Conservation (phyloP, 2,888 invertebrate genomes). For the Orthosia cruda region DNA sequence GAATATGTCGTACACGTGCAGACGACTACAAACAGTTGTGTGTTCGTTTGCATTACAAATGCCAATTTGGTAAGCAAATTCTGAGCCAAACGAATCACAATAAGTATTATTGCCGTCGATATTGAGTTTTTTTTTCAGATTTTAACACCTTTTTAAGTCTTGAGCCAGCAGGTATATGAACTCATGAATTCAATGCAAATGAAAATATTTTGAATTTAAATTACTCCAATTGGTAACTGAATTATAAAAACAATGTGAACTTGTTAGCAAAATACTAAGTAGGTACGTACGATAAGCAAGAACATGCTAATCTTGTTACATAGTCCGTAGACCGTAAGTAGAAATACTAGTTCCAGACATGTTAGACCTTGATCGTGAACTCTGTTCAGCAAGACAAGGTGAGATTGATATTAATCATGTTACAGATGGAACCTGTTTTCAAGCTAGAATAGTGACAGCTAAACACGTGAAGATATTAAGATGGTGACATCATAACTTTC, state of each 20-base stretch:
- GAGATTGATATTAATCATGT: conserved; percentile 22
- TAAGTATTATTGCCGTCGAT: conserved; percentile 19
- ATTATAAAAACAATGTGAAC: background rate
- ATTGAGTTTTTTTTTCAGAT: conserved; percentile 1
- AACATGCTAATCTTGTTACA: conserved; percentile 42
- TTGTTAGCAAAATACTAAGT: background rate
- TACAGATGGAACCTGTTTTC: conserved; percentile 17
- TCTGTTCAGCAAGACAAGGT: conserved; percentile 44
- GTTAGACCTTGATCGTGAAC: conserved; percentile 68
- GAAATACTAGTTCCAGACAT: conserved; percentile 62
- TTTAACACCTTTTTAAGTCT: background rate
- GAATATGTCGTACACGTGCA: conserved; percentile 41
- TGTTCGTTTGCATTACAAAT: conserved; percentile 35
- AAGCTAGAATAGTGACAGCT: background rate
- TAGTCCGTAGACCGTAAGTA: conserved; percentile 22
- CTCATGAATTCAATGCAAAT: background rate
- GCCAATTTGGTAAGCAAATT: conserved; percentile 56
- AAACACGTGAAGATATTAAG: background rate
- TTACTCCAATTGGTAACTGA: background rate
- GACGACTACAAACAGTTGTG: conserved; percentile 44
- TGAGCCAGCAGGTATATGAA: background rate
- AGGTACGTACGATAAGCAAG: conserved; percentile 4
- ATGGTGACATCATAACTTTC: conserved; percentile 1
- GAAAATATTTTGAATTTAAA: background rate
- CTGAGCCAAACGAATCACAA: conserved; percentile 23